Evolutionary conservation across 2,888 invertebrate species (phyloP), one percentile per base, ranked within the genome.

Genomic region (Drosophila conformis): DNA sequence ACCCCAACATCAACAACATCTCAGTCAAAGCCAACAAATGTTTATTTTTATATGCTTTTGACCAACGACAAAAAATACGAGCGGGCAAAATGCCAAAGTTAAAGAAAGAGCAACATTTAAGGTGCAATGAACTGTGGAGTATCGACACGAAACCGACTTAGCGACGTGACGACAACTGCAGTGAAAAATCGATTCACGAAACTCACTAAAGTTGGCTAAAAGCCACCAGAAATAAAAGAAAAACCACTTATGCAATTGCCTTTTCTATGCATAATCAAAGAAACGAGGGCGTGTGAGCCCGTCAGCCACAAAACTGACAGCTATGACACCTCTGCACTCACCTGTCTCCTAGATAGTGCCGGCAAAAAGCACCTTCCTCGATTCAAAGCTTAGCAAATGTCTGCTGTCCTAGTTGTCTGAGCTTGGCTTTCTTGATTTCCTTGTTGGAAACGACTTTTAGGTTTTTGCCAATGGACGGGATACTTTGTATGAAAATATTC

Each of bases 91-190:
- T n/a, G 38, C 29, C 67, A 21, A 40, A 27, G 54, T 25, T 18
- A 33, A 21, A 42, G 62, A 15, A 56, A 75, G 18, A 60, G 48
- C 33, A 10, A 73, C 51, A 59, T 52, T 7, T 11, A 18, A 33
- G 57, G 78, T 58, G 67, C 82, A 70, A 53, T 71, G 82, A 78
- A 66, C 78, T 68, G 33, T 51, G 35, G 7, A 62, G n/a, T 54
- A 57, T 54, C 52, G 57, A 64, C 57, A 65, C 70, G 76, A 67
- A 67, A 40, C 38, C 54, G 56, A 53, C 67, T 15, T 25, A 7
- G 27, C 54, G 67, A 64, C 76, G 66, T 71, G 81, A 62, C 78
- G 67, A 74, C 74, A 81, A 78, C 63, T 78, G 82, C 82, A 74
- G 38, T 61, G 74, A 82, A 78, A 82, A 78, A 82, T 82, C 82